Percentiles rank a stretch among this genome's conserved stretches.
These are phyloP conservation scores for Argopecten irradians DNA, from an alignment of 1,140 invertebrate species.

Conservation along the genomic window DNA sequence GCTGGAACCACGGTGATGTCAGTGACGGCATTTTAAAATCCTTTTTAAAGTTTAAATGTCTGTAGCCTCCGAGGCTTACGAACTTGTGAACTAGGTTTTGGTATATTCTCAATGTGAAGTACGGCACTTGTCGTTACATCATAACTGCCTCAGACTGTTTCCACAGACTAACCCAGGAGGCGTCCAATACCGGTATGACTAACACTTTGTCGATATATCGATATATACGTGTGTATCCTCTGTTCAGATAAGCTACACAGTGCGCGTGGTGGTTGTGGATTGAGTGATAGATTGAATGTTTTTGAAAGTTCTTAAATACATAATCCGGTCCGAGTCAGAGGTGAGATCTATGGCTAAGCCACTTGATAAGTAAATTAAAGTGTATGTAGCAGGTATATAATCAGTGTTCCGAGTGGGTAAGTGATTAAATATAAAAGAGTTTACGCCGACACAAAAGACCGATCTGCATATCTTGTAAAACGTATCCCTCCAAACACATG, in stretches of 20 bases:
- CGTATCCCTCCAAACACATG: neutral
- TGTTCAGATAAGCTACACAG: neutral
- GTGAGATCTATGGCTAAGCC: conserved; percentile 6
- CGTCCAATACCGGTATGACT: neutral
- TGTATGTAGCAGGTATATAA: conserved; percentile 17
- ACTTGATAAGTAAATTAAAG: neutral
- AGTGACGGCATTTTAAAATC: conserved; percentile 54
- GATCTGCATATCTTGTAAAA: conserved; percentile 22
- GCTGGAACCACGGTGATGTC: conserved; percentile 63
- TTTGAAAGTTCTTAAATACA: conserved; percentile 11
- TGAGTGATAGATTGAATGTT: conserved; percentile 2
- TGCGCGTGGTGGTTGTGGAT: neutral
- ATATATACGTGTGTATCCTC: neutral
- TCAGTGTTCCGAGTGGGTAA: neutral
- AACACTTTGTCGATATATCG: neutral
- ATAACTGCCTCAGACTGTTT: neutral
- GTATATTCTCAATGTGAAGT: neutral
- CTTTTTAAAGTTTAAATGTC: neutral
- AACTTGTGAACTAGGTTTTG: neutral
- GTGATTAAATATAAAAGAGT: conserved; percentile 4
- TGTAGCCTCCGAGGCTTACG: neutral
- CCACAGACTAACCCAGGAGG: neutral
- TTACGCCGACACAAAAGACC: neutral
- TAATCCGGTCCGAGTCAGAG: neutral
- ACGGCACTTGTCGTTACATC: neutral